Conservation (phyloP, 2,797 vertebrate genomes). For the Tragelaphus eurycerus region DNA sequence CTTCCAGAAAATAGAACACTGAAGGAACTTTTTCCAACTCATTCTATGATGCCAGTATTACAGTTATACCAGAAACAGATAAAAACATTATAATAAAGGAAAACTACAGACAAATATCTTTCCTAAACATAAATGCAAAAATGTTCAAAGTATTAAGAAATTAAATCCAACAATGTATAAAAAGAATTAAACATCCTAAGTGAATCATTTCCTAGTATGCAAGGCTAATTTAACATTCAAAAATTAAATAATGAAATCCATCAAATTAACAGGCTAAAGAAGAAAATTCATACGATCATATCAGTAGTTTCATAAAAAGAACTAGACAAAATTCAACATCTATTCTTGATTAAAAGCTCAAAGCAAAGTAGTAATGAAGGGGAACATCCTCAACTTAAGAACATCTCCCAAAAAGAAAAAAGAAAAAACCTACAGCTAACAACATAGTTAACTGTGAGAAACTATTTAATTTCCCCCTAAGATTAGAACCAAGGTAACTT, state of each 20-base stretch:
- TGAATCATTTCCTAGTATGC: background rate
- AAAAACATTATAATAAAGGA: background rate
- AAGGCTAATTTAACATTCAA: background rate
- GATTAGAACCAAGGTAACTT: background rate
- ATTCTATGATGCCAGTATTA: background rate
- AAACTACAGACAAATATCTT: background rate
- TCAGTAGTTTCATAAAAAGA: background rate
- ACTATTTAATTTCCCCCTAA: background rate
- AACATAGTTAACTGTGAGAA: background rate
- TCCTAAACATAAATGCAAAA: background rate
- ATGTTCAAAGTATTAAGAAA: background rate
- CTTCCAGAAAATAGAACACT: background rate
- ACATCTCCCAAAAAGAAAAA: background rate
- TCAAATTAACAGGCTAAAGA: background rate
- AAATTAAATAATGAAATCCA: background rate
- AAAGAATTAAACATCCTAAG: background rate
- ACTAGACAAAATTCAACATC: background rate
- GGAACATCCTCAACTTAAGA: background rate
- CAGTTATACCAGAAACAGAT: background rate
- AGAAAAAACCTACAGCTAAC: background rate
- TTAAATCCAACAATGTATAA: background rate
- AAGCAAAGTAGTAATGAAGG: background rate
- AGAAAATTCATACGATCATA: background rate
- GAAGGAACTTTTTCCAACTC: background rate
- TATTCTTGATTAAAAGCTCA: background rate